Evolutionary conservation across 2,797 vertebrate genomes (phyloP).

Genomic region (Triplophysa bombifrons): DNA sequence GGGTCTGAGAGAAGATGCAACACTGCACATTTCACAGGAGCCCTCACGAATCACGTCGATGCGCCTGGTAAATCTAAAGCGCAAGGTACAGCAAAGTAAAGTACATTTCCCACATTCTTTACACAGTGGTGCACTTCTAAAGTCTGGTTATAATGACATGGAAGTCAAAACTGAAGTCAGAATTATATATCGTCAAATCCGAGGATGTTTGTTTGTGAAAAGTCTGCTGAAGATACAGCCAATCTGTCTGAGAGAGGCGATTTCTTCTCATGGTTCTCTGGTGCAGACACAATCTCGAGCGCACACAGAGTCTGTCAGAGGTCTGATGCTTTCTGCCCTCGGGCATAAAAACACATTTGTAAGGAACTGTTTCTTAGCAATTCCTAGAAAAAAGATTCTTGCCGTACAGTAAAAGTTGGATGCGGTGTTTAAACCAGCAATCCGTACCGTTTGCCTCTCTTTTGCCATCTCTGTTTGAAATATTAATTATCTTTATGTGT

Average conservation of each 20-base stretch:
- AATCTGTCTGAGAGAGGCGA: neutral
- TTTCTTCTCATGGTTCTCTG: neutral
- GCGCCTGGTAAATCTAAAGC: slow-evolving; percentile 44
- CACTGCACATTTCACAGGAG: neutral
- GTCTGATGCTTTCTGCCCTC: neutral
- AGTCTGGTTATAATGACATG: neutral
- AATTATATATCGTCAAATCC: slow-evolving; percentile 10
- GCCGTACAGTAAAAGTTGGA: neutral
- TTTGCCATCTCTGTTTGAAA: no score
- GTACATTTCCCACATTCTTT: slow-evolving; percentile 4
- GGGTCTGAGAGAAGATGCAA: slow-evolving; percentile 28
- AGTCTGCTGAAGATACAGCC: neutral
- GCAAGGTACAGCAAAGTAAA: neutral
- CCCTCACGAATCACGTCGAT: slow-evolving; percentile 3
- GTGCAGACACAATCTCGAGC: neutral
- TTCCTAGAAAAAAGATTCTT: neutral
- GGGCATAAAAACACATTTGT: slow-evolving; percentile 1
- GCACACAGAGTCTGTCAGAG: slow-evolving; percentile 18
- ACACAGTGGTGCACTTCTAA: neutral
- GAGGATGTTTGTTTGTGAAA: slow-evolving; percentile 12
- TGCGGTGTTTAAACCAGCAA: neutral
- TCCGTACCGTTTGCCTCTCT: no score
- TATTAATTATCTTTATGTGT: no score
- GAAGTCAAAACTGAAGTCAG: slow-evolving; percentile 10
- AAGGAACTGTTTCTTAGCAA: neutral